Percentiles rank a stretch among this genome's conserved stretches.
phyloP scores from a whole-genome alignment of 2,797 vertebrate species.

The Girardinus metallicus region DNA sequence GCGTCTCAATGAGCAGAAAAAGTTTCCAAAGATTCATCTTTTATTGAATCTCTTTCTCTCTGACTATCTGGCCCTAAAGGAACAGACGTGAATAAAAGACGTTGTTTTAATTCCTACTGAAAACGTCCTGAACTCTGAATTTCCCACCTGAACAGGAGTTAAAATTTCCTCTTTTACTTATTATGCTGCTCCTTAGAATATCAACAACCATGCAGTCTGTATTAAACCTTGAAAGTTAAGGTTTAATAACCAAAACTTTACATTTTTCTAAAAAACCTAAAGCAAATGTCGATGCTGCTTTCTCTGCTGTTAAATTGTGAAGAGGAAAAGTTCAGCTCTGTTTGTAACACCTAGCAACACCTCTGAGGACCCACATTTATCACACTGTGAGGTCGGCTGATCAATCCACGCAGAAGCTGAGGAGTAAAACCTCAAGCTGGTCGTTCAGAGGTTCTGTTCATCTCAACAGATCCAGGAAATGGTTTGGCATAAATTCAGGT shows the following conservation, averaged over 20 bases:
- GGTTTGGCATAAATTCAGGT: not conserved
- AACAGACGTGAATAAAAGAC: too few relatives aligned
- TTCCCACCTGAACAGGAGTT: too few relatives aligned
- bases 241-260: too few relatives aligned
- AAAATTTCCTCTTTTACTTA: too few relatives aligned
- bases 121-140: too few relatives aligned
- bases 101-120: too few relatives aligned
- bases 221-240: not conserved
- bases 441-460: not conserved
- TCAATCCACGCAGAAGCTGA: conserved; percentile 11
- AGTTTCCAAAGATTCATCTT: too few relatives aligned
- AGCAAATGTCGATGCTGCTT: not conserved
- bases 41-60: too few relatives aligned
- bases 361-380: conserved; percentile 18
- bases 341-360: not conserved
- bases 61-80: too few relatives aligned
- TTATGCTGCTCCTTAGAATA: too few relatives aligned
- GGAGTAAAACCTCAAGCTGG: conserved; percentile 7
- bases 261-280: not conserved
- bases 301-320: not conserved
- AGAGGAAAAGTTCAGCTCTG: not conserved
- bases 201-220: too few relatives aligned
- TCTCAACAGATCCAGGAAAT: conserved; percentile 17
- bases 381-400: conserved; percentile 12
- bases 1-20: too few relatives aligned